These are phyloP conservation scores for Eulemur macaco DNA, from an alignment of 2,113 vertebrate genomes.

Conservation along the genomic window DNA sequence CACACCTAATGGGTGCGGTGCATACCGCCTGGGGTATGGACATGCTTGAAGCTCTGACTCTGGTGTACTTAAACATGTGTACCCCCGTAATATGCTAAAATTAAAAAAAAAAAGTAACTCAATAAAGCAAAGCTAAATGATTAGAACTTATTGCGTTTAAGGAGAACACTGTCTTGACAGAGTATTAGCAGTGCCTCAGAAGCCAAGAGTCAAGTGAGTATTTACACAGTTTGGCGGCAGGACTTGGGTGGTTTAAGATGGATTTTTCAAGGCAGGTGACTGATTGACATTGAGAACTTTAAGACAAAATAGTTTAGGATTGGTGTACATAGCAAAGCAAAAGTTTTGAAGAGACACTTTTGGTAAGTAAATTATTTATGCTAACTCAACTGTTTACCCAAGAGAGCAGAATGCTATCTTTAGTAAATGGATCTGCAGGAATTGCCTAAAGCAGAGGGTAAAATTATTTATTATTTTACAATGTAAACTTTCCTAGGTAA, in stretches of 20 bases:
- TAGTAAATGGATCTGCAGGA: neutral
- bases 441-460: neutral
- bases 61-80: too few species aligned
- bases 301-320: neutral
- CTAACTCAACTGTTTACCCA: neutral
- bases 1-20: too few species aligned
- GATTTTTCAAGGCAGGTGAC: neutral
- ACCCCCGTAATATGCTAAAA: too few species aligned
- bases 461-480: constrained; percentile 32
- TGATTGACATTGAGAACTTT: neutral
- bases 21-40: too few species aligned
- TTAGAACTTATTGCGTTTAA: neutral
- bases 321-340: neutral
- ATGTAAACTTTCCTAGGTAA: neutral
- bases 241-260: neutral
- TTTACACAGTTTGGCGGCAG: neutral
- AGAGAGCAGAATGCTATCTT: neutral
- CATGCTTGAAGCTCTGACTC: too few species aligned
- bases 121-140: neutral
- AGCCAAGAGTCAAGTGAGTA: neutral
- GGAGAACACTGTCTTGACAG: fast-evolving
- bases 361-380: neutral
- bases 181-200: neutral
- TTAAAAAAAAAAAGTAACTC: too few species aligned
- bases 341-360: neutral